Base-by-base conservation (phyloP, 2,797 vertebrate species). In the Fringilla coelebs region DNA sequence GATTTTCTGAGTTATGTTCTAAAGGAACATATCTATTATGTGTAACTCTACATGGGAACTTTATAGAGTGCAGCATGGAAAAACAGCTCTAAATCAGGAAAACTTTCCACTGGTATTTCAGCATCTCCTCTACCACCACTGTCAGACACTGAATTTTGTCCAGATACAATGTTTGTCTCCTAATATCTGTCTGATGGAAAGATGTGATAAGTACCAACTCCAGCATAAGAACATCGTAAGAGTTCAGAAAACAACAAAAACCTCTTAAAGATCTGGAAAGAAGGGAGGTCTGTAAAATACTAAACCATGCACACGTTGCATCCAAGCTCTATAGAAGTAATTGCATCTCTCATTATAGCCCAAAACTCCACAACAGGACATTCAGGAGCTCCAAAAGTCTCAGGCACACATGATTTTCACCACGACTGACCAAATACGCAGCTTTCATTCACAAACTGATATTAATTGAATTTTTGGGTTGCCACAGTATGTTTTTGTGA, bases 281-380 rank as follows among this genome's bases (percentile, higher is more conserved):
- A 73, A 70, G 32, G 9, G 21, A 52, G 14, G 13, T n/a, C 24
- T 83, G 10, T 32, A 71, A 85, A 85, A 91, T 9, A 24, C 20
- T 10, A 65, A n/a, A 66, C 12, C 19, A 62, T 0, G 3, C 28
- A 66, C 5, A 62, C 11, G 15, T 58, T 0, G 2, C 29, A 63
- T 4, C 8, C 4, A 86, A 93, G 40, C 4, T 19, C 57, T 49
- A 3, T 0, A 51, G 38, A 32, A 71, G 12, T 17, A 78, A 77
- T 16, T 84, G 40, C 32, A 88, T 51, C 28, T 76, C 55, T 63
- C 61, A 38, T 29, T 48, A 41, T 2, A 17, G 51, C 28, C 21
- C 26, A 24, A 54, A 71, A 6, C 17, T n/a, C 55, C 38, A 40
- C 58, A 61, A 32, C 0, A 45, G 29, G 20, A 70, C 10, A n/a